Percentiles rank a stretch among this genome's conserved stretches.
Evolutionary conservation across 1,140 invertebrate species (phyloP).

Genomic region (Sycobia sp.): DNA sequence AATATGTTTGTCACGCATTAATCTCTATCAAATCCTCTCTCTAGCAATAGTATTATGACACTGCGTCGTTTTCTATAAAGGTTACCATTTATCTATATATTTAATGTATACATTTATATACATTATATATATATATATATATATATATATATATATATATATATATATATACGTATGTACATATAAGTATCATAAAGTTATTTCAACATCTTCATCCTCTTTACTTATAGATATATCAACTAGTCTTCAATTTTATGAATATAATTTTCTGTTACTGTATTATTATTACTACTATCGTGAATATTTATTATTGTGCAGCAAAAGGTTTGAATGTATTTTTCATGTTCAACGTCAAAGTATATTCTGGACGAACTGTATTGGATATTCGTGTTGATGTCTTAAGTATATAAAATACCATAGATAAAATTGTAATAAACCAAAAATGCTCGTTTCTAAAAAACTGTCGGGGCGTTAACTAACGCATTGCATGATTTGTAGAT

Average conservation of each 20-base stretch:
- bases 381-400: neutral
- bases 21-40: neutral
- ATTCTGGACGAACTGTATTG: neutral
- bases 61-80: neutral
- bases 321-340: neutral
- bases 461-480: too few species aligned
- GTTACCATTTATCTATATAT: neutral
- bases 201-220: too few species aligned
- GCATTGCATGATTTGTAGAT: too few species aligned
- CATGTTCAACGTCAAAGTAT: constrained; percentile 2
- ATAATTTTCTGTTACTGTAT: neutral
- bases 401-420: too few species aligned
- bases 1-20: neutral
- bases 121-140: neutral
- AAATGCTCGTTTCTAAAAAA: too few species aligned
- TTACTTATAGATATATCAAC: too few species aligned
- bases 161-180: neutral
- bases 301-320: neutral
- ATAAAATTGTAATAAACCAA: too few species aligned
- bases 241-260: neutral
- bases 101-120: neutral
- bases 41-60: constrained; percentile 6
- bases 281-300: neutral
- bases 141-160: neutral
- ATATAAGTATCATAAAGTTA: too few species aligned